Conservation (phyloP, 2,797 vertebrate species). For the Falco columbarius region DNA sequence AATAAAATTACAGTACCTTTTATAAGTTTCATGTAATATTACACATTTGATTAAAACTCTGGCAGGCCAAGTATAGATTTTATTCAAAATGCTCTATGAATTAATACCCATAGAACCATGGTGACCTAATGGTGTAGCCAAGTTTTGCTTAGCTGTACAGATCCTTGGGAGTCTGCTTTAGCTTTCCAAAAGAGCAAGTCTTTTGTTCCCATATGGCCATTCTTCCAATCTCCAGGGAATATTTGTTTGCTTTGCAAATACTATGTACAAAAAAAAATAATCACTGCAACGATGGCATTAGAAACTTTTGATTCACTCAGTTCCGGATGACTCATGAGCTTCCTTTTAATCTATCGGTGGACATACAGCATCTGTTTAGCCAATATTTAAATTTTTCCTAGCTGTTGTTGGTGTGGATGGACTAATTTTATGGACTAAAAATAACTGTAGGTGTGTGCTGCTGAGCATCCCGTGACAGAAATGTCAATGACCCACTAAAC, state of each 20-base stretch:
- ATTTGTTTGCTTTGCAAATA: neutral
- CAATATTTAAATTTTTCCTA: neutral
- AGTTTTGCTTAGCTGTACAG: neutral
- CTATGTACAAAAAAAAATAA: neutral
- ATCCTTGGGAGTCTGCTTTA: neutral
- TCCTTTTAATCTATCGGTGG: neutral
- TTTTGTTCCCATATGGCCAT: neutral
- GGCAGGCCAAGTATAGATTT: neutral
- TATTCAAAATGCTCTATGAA: neutral
- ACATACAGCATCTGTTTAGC: neutral
- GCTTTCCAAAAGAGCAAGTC: neutral
- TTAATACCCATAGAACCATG: neutral
- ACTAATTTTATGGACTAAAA: neutral
- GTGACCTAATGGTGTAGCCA: neutral
- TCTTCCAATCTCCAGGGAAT: neutral
- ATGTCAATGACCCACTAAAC: neutral
- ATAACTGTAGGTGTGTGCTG: neutral
- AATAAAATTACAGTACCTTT: neutral
- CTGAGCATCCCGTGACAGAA: neutral
- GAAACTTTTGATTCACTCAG: neutral
- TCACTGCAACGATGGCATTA: neutral
- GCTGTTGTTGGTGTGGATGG: neutral
- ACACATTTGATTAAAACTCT: neutral
- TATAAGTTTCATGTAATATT: neutral
- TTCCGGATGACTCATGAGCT: constrained; percentile 24